Conservation (phyloP, 2,888 invertebrate species). For the Bugula neritina region DNA sequence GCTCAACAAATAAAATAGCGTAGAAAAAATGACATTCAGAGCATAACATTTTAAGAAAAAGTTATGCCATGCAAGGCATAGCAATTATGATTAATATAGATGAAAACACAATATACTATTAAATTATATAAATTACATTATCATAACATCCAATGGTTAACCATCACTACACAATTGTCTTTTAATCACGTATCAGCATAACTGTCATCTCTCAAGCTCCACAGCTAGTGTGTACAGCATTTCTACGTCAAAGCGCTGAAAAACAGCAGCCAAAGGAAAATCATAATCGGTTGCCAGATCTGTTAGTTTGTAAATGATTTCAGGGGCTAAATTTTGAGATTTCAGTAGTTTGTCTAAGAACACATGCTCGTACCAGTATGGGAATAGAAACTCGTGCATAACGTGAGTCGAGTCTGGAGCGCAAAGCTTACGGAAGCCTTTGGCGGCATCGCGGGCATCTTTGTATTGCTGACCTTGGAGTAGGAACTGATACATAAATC, state of each 20-base stretch:
- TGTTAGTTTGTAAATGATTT: neutral
- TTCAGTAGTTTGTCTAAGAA: neutral
- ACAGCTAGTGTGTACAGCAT: too few species aligned
- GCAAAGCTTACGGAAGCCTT: neutral
- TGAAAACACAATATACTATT: too few species aligned
- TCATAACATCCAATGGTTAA: too few species aligned
- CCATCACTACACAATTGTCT: too few species aligned
- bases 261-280: conserved; percentile 13
- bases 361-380: conserved; percentile 9
- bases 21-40: too few species aligned
- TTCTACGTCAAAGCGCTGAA: neutral
- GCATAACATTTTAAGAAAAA: too few species aligned
- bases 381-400: neutral
- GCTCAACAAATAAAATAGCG: too few species aligned
- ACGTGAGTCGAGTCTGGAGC: neutral
- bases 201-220: too few species aligned
- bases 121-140: too few species aligned
- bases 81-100: too few species aligned
- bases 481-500: neutral
- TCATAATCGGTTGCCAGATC: neutral
- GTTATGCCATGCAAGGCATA: too few species aligned
- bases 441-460: neutral
- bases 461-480: neutral
- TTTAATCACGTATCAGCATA: too few species aligned
- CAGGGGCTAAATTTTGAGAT: neutral